Conservation (phyloP, 2,797 vertebrate species). For the Zonotrichia albicollis region DNA sequence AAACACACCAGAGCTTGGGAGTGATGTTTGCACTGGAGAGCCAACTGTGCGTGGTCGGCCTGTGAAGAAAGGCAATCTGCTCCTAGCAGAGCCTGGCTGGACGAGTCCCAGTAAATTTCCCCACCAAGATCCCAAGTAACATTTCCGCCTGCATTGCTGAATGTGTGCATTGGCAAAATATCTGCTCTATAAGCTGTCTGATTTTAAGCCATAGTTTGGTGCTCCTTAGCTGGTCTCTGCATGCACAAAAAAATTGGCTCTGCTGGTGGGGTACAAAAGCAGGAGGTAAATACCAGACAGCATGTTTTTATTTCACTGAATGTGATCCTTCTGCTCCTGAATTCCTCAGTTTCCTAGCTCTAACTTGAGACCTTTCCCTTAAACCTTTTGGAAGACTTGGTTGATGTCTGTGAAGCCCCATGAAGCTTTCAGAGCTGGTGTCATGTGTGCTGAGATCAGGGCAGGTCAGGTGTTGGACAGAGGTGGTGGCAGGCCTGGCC, state of each 20-base stretch:
- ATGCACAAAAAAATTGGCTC: not conserved
- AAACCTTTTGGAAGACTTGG: not conserved
- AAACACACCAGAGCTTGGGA: slow-evolving; percentile 11
- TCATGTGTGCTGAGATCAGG: not conserved
- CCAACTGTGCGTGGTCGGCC: not conserved
- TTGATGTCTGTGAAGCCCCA: not conserved
- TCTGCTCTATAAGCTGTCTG: not conserved
- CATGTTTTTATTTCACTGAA: not conserved
- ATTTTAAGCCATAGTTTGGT: slow-evolving; percentile 30
- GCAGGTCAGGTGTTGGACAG: not conserved
- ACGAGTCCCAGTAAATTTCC: slow-evolving; percentile 16
- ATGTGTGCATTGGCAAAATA: slow-evolving; percentile 45
- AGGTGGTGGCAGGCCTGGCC: not conserved
- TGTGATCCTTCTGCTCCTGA: not conserved
- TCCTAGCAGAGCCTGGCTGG: not conserved
- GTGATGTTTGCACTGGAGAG: slow-evolving; percentile 41
- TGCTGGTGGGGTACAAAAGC: not conserved
- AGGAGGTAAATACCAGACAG: not conserved
- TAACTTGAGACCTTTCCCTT: not conserved
- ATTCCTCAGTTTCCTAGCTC: not conserved
- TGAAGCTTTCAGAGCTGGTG: not conserved
- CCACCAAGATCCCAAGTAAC: slow-evolving; percentile 12
- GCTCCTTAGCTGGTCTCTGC: slow-evolving; percentile 24
- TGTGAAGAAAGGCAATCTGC: not conserved
- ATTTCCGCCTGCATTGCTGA: not conserved